phyloP scores from a whole-genome alignment of 2,113 vertebrate species.

The Pelvicachromis taeniatus region DNA sequence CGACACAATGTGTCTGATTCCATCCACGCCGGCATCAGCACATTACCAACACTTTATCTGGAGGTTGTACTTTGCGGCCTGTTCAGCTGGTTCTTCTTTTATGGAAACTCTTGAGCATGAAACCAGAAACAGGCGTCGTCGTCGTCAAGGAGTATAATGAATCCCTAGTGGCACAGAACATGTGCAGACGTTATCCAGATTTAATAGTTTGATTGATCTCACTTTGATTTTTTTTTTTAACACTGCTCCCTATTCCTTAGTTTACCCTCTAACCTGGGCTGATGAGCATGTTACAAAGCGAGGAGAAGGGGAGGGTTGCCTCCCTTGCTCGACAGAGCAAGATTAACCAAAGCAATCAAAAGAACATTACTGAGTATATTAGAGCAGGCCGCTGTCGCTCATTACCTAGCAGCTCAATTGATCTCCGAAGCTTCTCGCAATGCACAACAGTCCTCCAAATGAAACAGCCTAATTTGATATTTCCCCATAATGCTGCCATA shows the following conservation, averaged over 20 bases:
- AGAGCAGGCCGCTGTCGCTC: slow-evolving; percentile 66
- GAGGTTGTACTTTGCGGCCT: slow-evolving; percentile 9
- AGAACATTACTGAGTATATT: slow-evolving; percentile 75
- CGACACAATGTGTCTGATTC: slow-evolving; percentile 22
- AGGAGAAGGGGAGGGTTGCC: neutral
- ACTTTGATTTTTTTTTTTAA: neutral
- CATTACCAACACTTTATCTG: slow-evolving; percentile 3
- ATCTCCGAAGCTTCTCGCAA: slow-evolving; percentile 66
- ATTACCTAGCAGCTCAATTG: slow-evolving; percentile 69
- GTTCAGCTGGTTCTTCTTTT: slow-evolving; percentile 1
- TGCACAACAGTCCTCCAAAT: slow-evolving; percentile 71
- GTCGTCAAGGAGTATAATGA: neutral
- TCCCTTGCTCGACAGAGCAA: slow-evolving; percentile 41
- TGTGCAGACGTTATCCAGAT: neutral
- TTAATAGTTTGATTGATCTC: slow-evolving; percentile 1
- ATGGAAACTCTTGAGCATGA: neutral
- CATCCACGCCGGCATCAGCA: slow-evolving; percentile 11
- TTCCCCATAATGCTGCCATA: slow-evolving; percentile 67
- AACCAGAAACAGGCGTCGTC: neutral
- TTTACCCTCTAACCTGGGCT: slow-evolving; percentile 21
- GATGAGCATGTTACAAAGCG: neutral
- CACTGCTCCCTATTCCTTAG: neutral
- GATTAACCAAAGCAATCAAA: slow-evolving; percentile 78
- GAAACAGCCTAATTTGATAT: slow-evolving; percentile 76
- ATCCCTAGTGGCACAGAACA: neutral